phyloP scores from a whole-genome alignment of 2,888 invertebrate genomes.

The Plagodis dolabraria region DNA sequence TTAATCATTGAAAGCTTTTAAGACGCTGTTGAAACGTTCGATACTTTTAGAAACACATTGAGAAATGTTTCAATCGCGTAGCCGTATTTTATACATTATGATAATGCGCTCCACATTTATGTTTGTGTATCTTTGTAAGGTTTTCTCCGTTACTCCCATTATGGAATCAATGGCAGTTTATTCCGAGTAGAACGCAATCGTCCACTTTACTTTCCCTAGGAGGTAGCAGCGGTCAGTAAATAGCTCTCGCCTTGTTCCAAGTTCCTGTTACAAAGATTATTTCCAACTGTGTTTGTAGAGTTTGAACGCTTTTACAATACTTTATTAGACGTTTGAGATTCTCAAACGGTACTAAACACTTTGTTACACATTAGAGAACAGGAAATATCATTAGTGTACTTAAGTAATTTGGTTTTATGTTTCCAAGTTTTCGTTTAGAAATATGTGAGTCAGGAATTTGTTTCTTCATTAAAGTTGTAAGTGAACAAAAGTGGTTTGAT shows the following conservation, averaged over 20 bases:
- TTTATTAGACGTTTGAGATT: conserved; percentile 29
- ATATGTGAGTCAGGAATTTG: too few species aligned
- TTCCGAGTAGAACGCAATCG: conserved; percentile 41
- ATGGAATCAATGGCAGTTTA: conserved; percentile 50
- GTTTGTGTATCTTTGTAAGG: conserved; percentile 50
- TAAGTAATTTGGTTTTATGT: conserved; percentile 27
- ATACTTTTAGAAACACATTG: conserved; percentile 23
- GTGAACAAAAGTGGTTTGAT: conserved; percentile 25
- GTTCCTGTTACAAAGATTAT: conserved; percentile 44
- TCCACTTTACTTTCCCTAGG: conserved; percentile 57
- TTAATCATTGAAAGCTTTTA: conserved; percentile 31
- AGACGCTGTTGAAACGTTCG: conserved; percentile 17
- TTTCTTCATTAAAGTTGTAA: background rate
- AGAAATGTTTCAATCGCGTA: conserved; percentile 47
- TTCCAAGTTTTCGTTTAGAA: conserved; percentile 13
- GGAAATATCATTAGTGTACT: conserved; percentile 28
- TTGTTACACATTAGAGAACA: conserved; percentile 28
- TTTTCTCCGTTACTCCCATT: conserved; percentile 51
- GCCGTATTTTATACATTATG: conserved; percentile 44
- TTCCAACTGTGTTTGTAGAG: conserved; percentile 25
- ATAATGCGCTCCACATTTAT: conserved; percentile 50
- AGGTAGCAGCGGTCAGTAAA: conserved; percentile 46
- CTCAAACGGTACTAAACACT: conserved; percentile 27
- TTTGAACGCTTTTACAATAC: conserved; percentile 23
- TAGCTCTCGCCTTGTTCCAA: conserved; percentile 49